These are phyloP conservation scores for Hemicrepidius hirtus DNA, from an alignment of 2,888 invertebrate species.

Conservation along the genomic window DNA sequence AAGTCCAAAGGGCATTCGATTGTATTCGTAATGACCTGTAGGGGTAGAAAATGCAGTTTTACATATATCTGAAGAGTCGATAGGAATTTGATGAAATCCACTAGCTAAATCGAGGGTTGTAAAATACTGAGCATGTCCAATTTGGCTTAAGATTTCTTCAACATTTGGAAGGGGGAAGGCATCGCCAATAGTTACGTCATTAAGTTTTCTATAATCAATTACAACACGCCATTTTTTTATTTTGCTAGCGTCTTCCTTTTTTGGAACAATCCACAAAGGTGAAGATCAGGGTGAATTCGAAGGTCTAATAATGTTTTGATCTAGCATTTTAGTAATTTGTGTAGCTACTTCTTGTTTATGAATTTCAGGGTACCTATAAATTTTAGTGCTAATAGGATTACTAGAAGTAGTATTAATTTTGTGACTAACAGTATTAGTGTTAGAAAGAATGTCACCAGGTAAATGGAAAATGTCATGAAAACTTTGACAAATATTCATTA, in stretches of 20 bases:
- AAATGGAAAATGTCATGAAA: slow-evolving; percentile 37
- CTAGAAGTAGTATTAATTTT: slow-evolving; percentile 51
- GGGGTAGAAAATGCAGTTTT: slow-evolving; percentile 64
- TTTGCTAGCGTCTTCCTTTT: slow-evolving; percentile 57
- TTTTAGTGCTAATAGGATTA: slow-evolving; percentile 50
- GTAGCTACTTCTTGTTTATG: slow-evolving; percentile 50
- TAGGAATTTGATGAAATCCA: slow-evolving; percentile 63
- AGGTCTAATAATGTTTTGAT: slow-evolving; percentile 43
- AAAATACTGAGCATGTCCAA: slow-evolving; percentile 61
- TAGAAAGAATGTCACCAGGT: slow-evolving; percentile 33
- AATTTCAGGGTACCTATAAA: slow-evolving; percentile 51
- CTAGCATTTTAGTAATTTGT: no score
- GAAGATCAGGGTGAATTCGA: slow-evolving; percentile 37
- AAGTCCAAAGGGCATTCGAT: slow-evolving; percentile 58
- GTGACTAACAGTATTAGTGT: slow-evolving; percentile 33
- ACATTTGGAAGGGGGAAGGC: slow-evolving; percentile 59
- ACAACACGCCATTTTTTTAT: slow-evolving; percentile 63
- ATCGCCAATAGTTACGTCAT: slow-evolving; percentile 39
- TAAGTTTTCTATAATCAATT: slow-evolving; percentile 56
- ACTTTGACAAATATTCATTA: slow-evolving; percentile 44
- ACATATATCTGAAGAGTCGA: slow-evolving; percentile 55
- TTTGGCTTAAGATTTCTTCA: slow-evolving; percentile 54
- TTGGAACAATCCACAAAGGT: slow-evolving; percentile 40
- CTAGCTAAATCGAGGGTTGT: slow-evolving; percentile 62
- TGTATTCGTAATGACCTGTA: slow-evolving; percentile 63